Evolutionary conservation across 1,140 invertebrate species (phyloP).

Genomic region (Calephelis virginiensis): DNA sequence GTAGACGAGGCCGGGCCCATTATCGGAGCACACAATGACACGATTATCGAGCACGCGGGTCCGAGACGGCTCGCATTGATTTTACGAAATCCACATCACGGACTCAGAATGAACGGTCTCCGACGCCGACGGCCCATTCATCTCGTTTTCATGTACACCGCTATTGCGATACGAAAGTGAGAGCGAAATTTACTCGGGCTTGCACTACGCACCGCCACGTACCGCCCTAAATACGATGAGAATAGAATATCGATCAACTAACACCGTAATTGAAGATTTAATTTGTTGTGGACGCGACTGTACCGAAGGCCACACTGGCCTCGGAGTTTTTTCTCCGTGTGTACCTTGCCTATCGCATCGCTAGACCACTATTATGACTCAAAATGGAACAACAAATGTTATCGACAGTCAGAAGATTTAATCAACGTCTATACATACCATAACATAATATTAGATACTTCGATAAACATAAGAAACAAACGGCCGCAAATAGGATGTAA

Average conservation of each 20-base stretch:
- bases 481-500: too few species aligned
- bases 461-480: too few species aligned
- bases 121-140: constrained; percentile 72
- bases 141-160: constrained; percentile 75
- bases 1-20: constrained; percentile 49
- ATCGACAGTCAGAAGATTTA: too few species aligned
- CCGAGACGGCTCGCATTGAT: constrained; percentile 69
- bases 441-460: too few species aligned
- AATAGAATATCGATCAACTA: constrained; percentile 61
- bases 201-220: constrained; percentile 66
- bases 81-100: constrained; percentile 75
- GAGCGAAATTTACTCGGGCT: constrained; percentile 70
- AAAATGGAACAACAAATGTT: too few species aligned
- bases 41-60: constrained; percentile 60
- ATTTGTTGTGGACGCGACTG: not conserved
- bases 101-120: constrained; percentile 68
- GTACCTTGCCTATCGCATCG: too few species aligned
- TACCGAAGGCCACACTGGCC: not conserved
- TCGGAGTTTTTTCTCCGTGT: too few species aligned
- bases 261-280: constrained; percentile 52
- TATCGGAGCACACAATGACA: constrained; percentile 67
- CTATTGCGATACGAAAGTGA: constrained; percentile 76
- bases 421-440: too few species aligned
- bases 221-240: constrained; percentile 66
- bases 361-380: too few species aligned